Evolutionary conservation across 2,113 vertebrate species (phyloP), one percentile per base, ranked within the genome.

Genomic region (Silurus asotus): DNA sequence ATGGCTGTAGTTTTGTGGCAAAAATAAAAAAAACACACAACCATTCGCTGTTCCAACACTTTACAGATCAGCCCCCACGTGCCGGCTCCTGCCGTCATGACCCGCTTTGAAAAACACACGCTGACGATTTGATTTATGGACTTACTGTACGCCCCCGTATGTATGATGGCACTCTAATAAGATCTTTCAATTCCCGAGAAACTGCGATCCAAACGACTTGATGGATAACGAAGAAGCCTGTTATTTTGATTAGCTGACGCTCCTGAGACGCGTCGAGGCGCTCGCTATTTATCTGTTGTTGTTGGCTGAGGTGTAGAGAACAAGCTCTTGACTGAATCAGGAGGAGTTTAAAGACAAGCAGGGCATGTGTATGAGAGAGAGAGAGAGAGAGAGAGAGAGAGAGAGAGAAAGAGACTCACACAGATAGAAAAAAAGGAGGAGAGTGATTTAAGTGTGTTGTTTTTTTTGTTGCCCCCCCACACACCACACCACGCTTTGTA

Each of bases 1-100:
- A 88, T 83, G 88, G 70, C 88, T 84, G 48, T 61, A 88, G 89
- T 89, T 90, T 88, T 89, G 91, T 92, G 89, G 90, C 88, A 87
- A 89, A 92, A 90, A 90, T 88, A 88, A 91, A 92, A 91, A 92
- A 10, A 67, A 25, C 51, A 55, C 20, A 75, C 74, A 55, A 7
- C 6, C 55, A 2, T 9, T 77, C n/a, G n/a, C 23, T 25, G 6
- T 84, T 78, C 82, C 23, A 61, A 48, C 20, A 20, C 69, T 84
- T 85, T 87, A 19, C 58, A 64, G 28, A 58, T 62, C 51, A 51
- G 86, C 28, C 67, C 83, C 82, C 82, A 56, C 55, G 61, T 64
- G 59, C 56, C 45, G 53, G 51, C 72, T 86, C 83, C 86, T 51
- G 76, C 79, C 37, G 72, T 67, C 75, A 61, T 49, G 86, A 83